Base-by-base conservation (phyloP, 2,888 invertebrate genomes). In the Scaptomyza polygonia region DNA sequence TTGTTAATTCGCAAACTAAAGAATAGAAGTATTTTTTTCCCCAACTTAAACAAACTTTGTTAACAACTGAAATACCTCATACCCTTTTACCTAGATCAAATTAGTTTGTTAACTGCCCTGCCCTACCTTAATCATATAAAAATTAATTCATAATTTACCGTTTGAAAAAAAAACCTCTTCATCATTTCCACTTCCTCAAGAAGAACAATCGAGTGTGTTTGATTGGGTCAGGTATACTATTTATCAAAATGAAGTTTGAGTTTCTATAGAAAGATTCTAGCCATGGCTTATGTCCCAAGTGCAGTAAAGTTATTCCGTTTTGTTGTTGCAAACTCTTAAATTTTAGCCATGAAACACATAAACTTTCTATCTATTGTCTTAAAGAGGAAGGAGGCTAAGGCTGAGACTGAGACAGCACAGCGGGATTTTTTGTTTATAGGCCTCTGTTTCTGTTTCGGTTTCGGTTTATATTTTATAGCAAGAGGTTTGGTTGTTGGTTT, bases 321-420 rank as follows among this genome's bases (percentile, higher is more conserved):
- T 36, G 58, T 51, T 67, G 64, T 63, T 78, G 54, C 43, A 30
- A 30, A 43, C 58, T 18, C 63, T 51, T 43, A 48, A 72, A 57
- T 83, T 83, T 83, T 51, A 58, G 47, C 53, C 45, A 62, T 55
- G 65, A 70, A 72, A 69, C 57, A 71, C 58, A 86, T 83, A 84
- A 84, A 83, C 83, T 84, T 84, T 84, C 83, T 83, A 86, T 65
- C 77, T 48, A 88, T 86, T 88, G 82, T 82, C 57, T 76, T 58
- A 44, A 34, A 45, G 42, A 34, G 39, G 30, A 40, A 32, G 43
- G 8, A 9, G 39, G 36, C 42, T 42, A 3, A 9, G 39, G 36
- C 42, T 42, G 44, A 18, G 34, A n/a, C 6, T 47, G 39, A 51
- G 51, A 29, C 39, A 45, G 18, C 49, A 29, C 40, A 32, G 48